Percentiles rank a stretch among this genome's conserved stretches.
These are phyloP conservation scores for Habrosyne pyritoides DNA, from an alignment of 2,888 invertebrate species.

Conservation along the genomic window DNA sequence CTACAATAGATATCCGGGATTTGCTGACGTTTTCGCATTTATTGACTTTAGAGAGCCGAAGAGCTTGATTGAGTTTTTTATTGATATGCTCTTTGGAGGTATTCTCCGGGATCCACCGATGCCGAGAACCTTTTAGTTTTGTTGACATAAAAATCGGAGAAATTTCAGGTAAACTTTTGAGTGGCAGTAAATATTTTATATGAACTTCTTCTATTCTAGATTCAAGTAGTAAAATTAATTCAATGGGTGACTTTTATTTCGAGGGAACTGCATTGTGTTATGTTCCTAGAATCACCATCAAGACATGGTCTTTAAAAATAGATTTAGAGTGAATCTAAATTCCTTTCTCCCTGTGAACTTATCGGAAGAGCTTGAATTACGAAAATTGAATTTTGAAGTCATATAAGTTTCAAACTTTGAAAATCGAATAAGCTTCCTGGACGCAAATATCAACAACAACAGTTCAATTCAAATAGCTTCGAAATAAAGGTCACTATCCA, in stretches of 20 bases:
- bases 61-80: slow-evolving; percentile 24
- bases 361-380: not conserved
- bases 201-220: not conserved
- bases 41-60: slow-evolving; percentile 36
- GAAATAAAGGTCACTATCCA: slow-evolving; percentile 3
- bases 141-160: not conserved
- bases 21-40: slow-evolving; percentile 33
- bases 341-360: not conserved
- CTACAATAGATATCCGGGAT: slow-evolving; percentile 25
- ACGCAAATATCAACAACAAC: not conserved
- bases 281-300: too few species aligned
- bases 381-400: not conserved
- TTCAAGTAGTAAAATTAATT: not conserved
- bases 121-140: not conserved
- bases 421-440: not conserved
- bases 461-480: not conserved
- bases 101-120: not conserved
- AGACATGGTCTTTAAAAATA: not conserved
- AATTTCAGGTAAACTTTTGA: not conserved
- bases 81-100: slow-evolving; percentile 15
- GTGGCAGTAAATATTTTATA: not conserved
- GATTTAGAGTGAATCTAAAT: not conserved
- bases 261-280: not conserved
- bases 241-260: not conserved
- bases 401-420: not conserved